Base-by-base conservation (phyloP, 2,888 invertebrate genomes). In the Asteroscopus sphinx region DNA sequence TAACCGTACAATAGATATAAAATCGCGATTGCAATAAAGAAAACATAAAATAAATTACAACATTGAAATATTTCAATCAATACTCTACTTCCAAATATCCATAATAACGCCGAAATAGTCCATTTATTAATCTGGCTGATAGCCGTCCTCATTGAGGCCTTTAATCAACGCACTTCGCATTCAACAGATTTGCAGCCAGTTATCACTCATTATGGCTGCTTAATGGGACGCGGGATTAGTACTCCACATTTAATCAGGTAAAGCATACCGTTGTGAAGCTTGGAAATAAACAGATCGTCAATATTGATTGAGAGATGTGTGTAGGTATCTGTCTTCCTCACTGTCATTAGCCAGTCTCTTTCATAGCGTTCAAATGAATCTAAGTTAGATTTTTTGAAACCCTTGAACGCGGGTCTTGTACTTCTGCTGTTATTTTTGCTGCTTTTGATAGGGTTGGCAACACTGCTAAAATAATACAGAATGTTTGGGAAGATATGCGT, bases 91-190 rank as follows among this genome's bases (percentile, higher is more conserved):
- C 48, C 32, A n/a, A 39, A 60, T 41, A 72, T 53, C 45, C 32
- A 56, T 57, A 12, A 56, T 51, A 44, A 47, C 36, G 30, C 9
- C 41, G 39, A 26, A 52, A 73, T 51, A 37, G 42, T 26, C 28
- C 30, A 54, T 60, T 54, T 48, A 57, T 54, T 52, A 65, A 56
- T 46, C 30, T 8, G 36, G 39, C 28, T 16, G 42, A 44, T 61
- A 53, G 46, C 17, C 44, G 44, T 13, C 47, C 42, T 42, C 53
- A 60, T 57, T 74, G 12, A 17, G 30, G 51, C 44, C 37, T 70
- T 59, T 73, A 70, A 70, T 70, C 74, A 73, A 64, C 60, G 54
- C 42, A 40, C 53, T 53, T 51, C 56, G 47, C 66, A 66, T 66
- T 60, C 60, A 74, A 65, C 74, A 74, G 66, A 65, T 74, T 70